Percentiles rank a stretch among this genome's conserved stretches.
phyloP scores from a whole-genome alignment of 2,797 vertebrate species.

The Ibycter americanus region DNA sequence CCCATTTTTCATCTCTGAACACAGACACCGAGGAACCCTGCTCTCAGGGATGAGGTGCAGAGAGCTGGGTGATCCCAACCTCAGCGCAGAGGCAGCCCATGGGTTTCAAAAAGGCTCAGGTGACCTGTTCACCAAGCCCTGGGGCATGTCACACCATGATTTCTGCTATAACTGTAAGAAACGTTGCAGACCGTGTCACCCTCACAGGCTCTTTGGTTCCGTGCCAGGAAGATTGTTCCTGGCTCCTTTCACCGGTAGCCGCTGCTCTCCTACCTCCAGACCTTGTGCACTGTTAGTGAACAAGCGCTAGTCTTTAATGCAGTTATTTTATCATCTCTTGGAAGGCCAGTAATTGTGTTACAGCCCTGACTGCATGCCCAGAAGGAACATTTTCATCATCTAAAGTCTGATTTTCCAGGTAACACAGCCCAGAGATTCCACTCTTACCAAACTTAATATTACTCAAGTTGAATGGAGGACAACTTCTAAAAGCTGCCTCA shows the following conservation, averaged over 20 bases:
- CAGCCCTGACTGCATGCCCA: neutral
- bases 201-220: neutral
- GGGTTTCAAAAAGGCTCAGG: neutral
- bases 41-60: neutral
- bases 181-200: neutral
- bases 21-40: neutral
- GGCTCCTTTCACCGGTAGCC: neutral
- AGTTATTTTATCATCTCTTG: constrained; percentile 7
- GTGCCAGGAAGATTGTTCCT: neutral
- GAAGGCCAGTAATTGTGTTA: constrained; percentile 11
- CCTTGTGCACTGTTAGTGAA: neutral
- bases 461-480: neutral
- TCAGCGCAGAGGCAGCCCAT: neutral
- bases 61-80: neutral
- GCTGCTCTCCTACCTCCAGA: neutral
- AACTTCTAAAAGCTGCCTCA: neutral
- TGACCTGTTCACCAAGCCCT: neutral
- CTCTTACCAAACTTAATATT: neutral
- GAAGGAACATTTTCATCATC: constrained; percentile 9
- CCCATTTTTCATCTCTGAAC: neutral
- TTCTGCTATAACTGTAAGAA: neutral
- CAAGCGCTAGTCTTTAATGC: neutral
- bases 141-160: neutral
- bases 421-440: constrained; percentile 33
- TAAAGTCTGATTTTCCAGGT: neutral